Evolutionary conservation across 2,113 vertebrate species (phyloP).

Genomic region (Pedionomus torquatus): DNA sequence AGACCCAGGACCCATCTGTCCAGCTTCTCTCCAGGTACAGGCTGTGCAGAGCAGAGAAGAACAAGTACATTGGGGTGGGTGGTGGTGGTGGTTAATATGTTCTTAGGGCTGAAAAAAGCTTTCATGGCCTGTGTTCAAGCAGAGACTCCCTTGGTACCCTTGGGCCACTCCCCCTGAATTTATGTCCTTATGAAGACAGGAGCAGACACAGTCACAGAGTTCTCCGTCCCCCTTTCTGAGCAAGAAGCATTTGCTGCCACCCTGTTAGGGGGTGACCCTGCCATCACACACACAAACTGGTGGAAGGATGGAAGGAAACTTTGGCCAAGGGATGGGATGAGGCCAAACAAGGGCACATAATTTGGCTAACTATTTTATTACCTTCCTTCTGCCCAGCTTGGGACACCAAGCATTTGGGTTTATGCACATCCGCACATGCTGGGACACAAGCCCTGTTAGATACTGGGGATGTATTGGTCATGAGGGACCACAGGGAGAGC

Average conservation of each 20-base stretch:
- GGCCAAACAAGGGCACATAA: neutral
- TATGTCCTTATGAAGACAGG: neutral
- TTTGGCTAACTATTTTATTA: neutral
- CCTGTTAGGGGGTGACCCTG: neutral
- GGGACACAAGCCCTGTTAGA: neutral
- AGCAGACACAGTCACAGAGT: neutral
- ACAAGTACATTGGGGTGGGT: neutral
- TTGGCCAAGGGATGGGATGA: neutral
- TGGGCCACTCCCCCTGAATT: neutral
- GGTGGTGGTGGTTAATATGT: neutral
- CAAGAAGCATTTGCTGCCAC: neutral
- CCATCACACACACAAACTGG: neutral
- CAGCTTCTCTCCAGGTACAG: neutral
- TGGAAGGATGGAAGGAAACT: neutral
- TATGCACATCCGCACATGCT: neutral
- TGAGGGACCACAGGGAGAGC: accelerated
- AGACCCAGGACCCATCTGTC: neutral
- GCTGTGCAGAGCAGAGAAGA: neutral
- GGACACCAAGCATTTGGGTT: neutral
- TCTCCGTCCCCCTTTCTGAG: neutral
- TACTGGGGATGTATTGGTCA: neutral
- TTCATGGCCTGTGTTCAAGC: neutral
- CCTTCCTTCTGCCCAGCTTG: neutral
- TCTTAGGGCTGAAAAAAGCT: neutral
- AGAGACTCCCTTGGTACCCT: neutral